Conservation (phyloP, 30 jellyfish, hydroid and myxozoan genomes). For the Chrysaora quinquecirrha region DNA sequence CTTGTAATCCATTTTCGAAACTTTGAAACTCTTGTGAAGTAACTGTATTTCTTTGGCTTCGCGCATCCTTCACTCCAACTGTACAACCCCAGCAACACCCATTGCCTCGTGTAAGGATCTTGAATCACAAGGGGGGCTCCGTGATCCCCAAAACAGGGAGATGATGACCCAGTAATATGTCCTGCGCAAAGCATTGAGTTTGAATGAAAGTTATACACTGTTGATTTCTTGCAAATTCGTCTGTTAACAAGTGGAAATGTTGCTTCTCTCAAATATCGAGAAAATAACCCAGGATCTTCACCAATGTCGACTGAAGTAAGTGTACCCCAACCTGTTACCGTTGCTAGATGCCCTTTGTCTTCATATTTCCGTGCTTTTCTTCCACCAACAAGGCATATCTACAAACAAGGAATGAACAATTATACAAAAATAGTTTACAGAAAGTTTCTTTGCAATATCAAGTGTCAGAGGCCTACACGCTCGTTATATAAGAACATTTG, state of each 20-base stretch:
- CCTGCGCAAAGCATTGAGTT: conserved; percentile 90
- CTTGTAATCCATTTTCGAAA: conserved; percentile 81
- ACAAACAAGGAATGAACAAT: neutral
- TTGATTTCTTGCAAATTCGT: conserved; percentile 70
- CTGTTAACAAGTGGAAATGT: conserved; percentile 67
- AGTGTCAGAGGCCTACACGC: no score
- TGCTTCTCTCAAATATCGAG: conserved; percentile 40
- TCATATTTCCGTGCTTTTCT: conserved; percentile 68
- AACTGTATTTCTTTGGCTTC: conserved; percentile 69
- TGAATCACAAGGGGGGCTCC: conserved; percentile 87
- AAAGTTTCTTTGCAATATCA: no score
- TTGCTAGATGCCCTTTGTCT: conserved; percentile 65
- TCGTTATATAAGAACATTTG: no score
- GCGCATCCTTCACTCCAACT: conserved; percentile 98
- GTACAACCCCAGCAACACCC: conserved; percentile 86
- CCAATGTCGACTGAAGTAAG: conserved; percentile 51
- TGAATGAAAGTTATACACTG: conserved; percentile 70
- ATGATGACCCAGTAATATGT: conserved; percentile 31
- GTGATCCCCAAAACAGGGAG: conserved; percentile 95
- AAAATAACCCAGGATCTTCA: conserved; percentile 46
- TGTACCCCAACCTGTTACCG: conserved; percentile 94
- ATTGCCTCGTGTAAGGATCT: conserved; percentile 71
- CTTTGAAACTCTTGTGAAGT: conserved; percentile 81
- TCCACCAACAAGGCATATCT: conserved; percentile 85
- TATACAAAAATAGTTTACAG: no score